These are phyloP conservation scores for Megatriorchis doriae DNA, from an alignment of 2,113 vertebrate species.

Conservation along the genomic window DNA sequence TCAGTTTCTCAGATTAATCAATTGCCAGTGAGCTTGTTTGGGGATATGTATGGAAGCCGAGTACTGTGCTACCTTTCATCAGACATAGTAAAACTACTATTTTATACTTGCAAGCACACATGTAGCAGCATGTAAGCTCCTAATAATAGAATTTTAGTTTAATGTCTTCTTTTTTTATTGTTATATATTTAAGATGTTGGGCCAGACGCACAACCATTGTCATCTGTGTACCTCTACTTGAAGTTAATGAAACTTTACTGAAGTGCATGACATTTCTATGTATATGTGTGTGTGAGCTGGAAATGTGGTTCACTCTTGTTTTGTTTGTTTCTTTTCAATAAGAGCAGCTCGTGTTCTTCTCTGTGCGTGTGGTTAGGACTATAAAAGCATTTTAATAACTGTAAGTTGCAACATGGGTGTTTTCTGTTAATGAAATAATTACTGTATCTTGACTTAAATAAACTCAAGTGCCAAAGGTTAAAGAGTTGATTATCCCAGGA, in stretches of 20 bases:
- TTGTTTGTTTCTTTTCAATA: background rate
- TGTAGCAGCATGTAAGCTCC: background rate
- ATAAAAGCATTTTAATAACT: background rate
- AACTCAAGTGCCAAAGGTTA: background rate
- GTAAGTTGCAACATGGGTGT: background rate
- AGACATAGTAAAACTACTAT: background rate
- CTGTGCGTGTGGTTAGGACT: background rate
- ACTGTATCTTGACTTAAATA: background rate
- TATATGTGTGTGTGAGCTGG: background rate
- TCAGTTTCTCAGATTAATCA: background rate
- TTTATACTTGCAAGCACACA: background rate
- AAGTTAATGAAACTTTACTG: background rate
- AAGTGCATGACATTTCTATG: fast-evolving
- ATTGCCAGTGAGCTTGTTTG: background rate
- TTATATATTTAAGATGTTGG: background rate
- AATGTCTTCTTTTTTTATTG: background rate
- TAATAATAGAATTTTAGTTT: background rate
- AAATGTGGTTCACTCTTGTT: background rate
- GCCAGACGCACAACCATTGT: background rate
- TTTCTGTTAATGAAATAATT: background rate
- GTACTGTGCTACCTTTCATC: background rate
- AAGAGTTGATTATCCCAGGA: background rate
- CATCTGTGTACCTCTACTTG: background rate
- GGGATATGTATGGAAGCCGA: background rate
- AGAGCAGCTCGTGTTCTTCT: background rate